Evolutionary conservation across 2,888 invertebrate genomes (phyloP).

Genomic region (Aricia artaxerxes): DNA sequence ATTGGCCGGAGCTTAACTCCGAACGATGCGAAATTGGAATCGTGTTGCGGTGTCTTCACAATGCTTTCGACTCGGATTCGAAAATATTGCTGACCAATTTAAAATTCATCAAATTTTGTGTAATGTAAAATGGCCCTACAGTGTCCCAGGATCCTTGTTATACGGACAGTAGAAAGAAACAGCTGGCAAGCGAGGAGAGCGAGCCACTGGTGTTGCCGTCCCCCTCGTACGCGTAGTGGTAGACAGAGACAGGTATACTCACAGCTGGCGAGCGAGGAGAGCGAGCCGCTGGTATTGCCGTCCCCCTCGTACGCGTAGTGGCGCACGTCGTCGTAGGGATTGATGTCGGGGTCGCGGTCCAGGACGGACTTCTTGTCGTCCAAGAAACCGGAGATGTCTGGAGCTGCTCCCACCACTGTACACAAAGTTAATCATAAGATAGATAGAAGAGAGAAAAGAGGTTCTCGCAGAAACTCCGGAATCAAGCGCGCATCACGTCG

Average conservation of each 20-base stretch:
- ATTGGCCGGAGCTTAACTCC: no score
- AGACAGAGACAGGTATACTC: conserved; percentile 47
- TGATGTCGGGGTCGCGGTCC: conserved; percentile 94
- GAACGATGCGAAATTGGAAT: no score
- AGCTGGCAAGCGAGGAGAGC: conserved; percentile 94
- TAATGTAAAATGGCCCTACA: no score
- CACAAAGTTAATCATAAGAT: neutral
- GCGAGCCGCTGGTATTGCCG: conserved; percentile 94
- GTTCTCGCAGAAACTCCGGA: no score
- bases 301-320: conserved; percentile 99
- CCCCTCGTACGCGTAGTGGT: conserved; percentile 98
- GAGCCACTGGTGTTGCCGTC: conserved; percentile 96
- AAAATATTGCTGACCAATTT: no score
- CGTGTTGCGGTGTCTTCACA: no score
- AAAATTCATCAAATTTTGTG: no score
- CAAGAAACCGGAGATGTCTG: conserved; percentile 94
- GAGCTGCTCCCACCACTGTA: conserved; percentile 69
- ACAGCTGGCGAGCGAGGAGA: conserved; percentile 95
- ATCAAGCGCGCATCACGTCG: no score
- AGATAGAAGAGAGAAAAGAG: no score
- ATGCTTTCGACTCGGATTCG: no score
- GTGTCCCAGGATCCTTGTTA: no score
- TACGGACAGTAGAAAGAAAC: conserved; percentile 54
- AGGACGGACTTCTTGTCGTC: conserved; percentile 93
- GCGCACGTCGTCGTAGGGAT: conserved; percentile 97